Conservation (phyloP, 2,113 vertebrate species). For the Heterocephalus glaber region DNA sequence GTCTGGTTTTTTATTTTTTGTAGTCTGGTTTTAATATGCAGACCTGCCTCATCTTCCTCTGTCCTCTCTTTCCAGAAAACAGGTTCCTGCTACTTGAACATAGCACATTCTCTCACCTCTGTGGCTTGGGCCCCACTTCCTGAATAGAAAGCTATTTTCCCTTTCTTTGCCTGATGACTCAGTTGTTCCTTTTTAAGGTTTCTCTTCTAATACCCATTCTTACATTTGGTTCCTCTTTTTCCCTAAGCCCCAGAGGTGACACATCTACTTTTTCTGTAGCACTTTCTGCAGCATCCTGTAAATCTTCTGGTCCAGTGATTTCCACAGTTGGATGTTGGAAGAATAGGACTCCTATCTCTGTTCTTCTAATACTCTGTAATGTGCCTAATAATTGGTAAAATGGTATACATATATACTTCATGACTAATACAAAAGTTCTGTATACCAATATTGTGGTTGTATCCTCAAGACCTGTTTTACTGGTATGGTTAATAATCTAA, state of each 20-base stretch:
- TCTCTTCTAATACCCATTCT: neutral
- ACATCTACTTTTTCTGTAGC: neutral
- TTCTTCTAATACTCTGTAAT: neutral
- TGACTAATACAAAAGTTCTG: neutral
- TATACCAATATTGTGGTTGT: neutral
- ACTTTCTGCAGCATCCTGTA: neutral
- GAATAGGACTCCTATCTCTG: neutral
- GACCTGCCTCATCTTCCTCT: neutral
- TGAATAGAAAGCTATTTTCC: neutral
- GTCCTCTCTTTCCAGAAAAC: neutral
- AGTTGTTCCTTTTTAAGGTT: neutral
- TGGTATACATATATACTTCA: neutral
- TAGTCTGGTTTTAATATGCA: neutral
- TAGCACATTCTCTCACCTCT: neutral
- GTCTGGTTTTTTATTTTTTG: neutral
- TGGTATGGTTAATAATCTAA: neutral
- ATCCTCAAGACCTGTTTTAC: slow-evolving; percentile 15
- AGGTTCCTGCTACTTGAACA: neutral
- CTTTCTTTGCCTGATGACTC: neutral
- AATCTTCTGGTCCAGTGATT: neutral
- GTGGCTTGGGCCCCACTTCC: neutral
- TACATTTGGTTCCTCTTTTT: neutral
- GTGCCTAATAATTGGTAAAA: neutral
- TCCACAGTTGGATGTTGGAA: neutral
- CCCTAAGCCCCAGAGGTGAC: neutral